A percentile compares a stretch with the other conserved stretches of the same genome.
Conservation (phyloP, 2,888 invertebrate genomes). For the Halocaridina rubra region DNA sequence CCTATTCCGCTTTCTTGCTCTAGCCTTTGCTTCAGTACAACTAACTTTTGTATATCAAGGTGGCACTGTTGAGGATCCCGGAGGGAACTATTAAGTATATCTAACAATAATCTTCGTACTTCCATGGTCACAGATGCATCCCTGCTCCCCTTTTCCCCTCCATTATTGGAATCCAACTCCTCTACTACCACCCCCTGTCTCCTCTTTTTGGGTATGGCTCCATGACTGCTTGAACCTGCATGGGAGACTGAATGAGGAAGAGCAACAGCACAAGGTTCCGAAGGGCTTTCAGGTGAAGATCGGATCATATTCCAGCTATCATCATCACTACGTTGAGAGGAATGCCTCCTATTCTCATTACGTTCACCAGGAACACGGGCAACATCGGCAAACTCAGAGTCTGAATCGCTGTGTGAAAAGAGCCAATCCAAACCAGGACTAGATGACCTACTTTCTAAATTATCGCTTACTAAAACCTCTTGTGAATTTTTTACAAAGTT, state of each 20-base stretch:
- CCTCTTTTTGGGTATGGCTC: slow-evolving; percentile 65
- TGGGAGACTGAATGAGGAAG: slow-evolving; percentile 12
- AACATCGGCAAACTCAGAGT: slow-evolving; percentile 49
- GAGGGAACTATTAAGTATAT: slow-evolving; percentile 53
- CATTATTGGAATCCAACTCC: slow-evolving; percentile 15
- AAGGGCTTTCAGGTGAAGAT: slow-evolving; percentile 48
- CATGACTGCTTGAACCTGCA: slow-evolving; percentile 39
- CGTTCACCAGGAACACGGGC: slow-evolving; percentile 2
- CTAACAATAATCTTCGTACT: slow-evolving; percentile 35
- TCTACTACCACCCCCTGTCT: slow-evolving; percentile 46
- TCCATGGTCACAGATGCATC: slow-evolving; percentile 47
- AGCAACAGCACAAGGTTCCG: slow-evolving; percentile 17
- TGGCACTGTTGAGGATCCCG: slow-evolving; percentile 42
- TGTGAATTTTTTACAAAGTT: slow-evolving; percentile 1
- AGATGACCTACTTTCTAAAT: slow-evolving; percentile 34
- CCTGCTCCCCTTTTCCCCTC: neutral
- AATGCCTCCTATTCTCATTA: slow-evolving; percentile 14
- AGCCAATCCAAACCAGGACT: slow-evolving; percentile 59
- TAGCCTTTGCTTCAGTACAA: slow-evolving; percentile 42
- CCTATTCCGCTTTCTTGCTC: slow-evolving; percentile 45
- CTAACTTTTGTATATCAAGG: slow-evolving; percentile 56
- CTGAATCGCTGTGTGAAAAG: slow-evolving; percentile 55
- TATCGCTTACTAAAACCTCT: neutral
- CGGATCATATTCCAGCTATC: slow-evolving; percentile 52
- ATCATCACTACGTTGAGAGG: slow-evolving; percentile 37